phyloP scores from a whole-genome alignment of 2,888 invertebrate genomes.

The Stenodera caucasica region DNA sequence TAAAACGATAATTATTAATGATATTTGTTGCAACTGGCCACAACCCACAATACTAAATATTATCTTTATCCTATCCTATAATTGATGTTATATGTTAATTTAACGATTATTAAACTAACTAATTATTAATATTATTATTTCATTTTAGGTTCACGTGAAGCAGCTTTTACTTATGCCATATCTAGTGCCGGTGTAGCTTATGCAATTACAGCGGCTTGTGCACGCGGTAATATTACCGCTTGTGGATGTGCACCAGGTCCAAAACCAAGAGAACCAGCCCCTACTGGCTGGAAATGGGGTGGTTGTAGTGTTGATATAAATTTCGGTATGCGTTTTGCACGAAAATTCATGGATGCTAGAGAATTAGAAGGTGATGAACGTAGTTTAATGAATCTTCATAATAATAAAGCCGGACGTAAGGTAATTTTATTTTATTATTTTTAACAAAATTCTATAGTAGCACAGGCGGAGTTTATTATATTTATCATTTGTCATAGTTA shows the following conservation, averaged over 20 bases:
- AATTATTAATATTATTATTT: too few species aligned
- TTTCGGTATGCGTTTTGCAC: conserved; percentile 82
- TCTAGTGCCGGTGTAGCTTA: conserved; percentile 89
- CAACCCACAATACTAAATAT: too few species aligned
- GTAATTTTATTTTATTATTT: conserved; percentile 54
- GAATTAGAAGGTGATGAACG: conserved; percentile 73
- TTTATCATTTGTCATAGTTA: too few species aligned
- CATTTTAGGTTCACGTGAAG: too few species aligned
- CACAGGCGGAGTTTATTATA: not conserved
- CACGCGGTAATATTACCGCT: conserved; percentile 81
- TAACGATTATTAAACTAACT: too few species aligned
- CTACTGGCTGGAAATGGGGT: conserved; percentile 88
- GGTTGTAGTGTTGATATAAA: conserved; percentile 90
- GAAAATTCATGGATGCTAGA: conserved; percentile 81
- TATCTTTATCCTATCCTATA: too few species aligned
- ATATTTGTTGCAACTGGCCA: too few species aligned
- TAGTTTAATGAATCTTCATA: conserved; percentile 88
- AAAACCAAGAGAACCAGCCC: conserved; percentile 58
- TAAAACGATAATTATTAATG: too few species aligned
- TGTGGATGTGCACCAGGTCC: conserved; percentile 89
- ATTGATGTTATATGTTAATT: too few species aligned
- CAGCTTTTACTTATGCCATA: conserved; percentile 86
- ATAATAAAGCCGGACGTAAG: conserved; percentile 89
- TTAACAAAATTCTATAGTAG: not conserved
- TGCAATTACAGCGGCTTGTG: conserved; percentile 84